These are phyloP conservation scores for Megalonaias nervosa DNA, from an alignment of 1,140 invertebrate species.

Conservation along the genomic window DNA sequence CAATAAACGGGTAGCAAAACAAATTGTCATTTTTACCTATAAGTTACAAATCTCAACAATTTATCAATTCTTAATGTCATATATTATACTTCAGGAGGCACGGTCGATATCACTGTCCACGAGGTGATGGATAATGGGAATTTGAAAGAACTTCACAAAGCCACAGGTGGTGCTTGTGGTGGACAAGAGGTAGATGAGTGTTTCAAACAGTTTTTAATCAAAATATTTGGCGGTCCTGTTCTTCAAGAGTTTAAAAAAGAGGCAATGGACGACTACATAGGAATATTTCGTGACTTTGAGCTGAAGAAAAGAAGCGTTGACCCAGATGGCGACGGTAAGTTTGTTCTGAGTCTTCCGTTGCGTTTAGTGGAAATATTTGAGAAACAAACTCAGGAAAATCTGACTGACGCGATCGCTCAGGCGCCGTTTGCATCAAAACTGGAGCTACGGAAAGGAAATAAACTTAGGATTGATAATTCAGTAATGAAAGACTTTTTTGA, in stretches of 20 bases:
- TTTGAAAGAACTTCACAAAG: slow-evolving; percentile 26
- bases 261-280: slow-evolving; percentile 16
- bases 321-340: background rate
- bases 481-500: slow-evolving; percentile 4
- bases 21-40: too few species aligned
- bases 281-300: slow-evolving; percentile 29
- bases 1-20: too few species aligned
- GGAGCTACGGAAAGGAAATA: background rate
- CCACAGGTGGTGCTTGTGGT: slow-evolving; percentile 24
- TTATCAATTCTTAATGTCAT: background rate
- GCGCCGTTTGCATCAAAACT: background rate
- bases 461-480: background rate
- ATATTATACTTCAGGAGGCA: slow-evolving; percentile 22
- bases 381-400: background rate
- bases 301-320: slow-evolving; percentile 14
- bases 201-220: slow-evolving; percentile 13
- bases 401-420: background rate
- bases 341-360: slow-evolving; percentile 3
- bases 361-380: background rate
- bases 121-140: slow-evolving; percentile 4
- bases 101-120: slow-evolving; percentile 32
- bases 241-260: slow-evolving; percentile 9
- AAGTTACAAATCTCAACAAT: too few species aligned
- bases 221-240: slow-evolving; percentile 14
- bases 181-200: slow-evolving; percentile 22